Conservation (phyloP, 2,888 invertebrate species). For the Heliconius erato region DNA sequence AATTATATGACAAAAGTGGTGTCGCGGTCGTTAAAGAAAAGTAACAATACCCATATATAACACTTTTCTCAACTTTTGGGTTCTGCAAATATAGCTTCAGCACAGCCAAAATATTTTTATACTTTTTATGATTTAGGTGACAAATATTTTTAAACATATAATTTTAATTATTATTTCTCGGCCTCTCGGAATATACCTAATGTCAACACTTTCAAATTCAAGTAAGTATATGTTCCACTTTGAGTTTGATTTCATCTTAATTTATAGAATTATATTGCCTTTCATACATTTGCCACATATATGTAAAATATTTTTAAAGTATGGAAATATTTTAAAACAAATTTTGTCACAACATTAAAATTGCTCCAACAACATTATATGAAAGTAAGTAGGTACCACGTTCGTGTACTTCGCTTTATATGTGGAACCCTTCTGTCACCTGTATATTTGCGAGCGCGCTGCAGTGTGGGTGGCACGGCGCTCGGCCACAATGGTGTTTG, state of each 20-base stretch:
- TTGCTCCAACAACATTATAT: not conserved
- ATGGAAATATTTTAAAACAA: not conserved
- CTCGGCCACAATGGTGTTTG: conserved; percentile 80
- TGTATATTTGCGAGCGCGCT: conserved; percentile 59
- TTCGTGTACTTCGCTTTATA: conserved; percentile 28
- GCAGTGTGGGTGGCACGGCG: conserved; percentile 74
- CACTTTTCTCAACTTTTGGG: conserved; percentile 38
- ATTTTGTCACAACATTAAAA: not conserved
- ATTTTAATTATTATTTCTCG: not conserved
- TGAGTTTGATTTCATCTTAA: not conserved
- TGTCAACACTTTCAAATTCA: not conserved
- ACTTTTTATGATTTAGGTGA: not conserved
- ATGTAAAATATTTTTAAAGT: not conserved
- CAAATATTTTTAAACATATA: not conserved
- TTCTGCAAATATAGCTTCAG: conserved; percentile 28
- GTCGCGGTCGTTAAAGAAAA: conserved; percentile 66
- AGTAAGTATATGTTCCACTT: not conserved
- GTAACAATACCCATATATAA: conserved; percentile 47
- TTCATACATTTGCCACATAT: not conserved
- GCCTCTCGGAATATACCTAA: not conserved
- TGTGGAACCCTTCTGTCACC: conserved; percentile 51
- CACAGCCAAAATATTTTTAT: not conserved
- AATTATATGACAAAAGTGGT: conserved; percentile 71
- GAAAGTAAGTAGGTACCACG: not conserved
- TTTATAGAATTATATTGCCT: not conserved